Evolutionary conservation across 1,140 invertebrate species (phyloP).

Genomic region (Telenomus remus): DNA sequence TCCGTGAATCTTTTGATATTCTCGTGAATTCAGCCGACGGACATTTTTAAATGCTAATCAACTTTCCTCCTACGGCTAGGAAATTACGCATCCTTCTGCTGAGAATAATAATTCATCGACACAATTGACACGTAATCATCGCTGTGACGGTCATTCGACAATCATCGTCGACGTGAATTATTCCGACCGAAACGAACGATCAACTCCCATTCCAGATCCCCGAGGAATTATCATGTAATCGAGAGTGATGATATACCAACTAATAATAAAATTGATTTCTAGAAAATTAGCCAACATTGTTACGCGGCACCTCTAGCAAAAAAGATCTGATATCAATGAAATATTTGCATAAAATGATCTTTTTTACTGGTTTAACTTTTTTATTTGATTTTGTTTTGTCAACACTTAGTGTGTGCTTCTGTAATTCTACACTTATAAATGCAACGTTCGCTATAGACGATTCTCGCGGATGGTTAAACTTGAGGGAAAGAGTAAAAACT

Average conservation of each 20-base stretch:
- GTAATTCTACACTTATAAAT: no score
- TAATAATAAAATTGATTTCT: slow-evolving; percentile 33
- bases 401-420: no score
- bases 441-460: no score
- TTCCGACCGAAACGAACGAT: slow-evolving; percentile 51
- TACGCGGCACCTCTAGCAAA: slow-evolving; percentile 7
- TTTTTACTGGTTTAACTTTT: no score
- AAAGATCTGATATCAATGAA: neutral
- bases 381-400: no score
- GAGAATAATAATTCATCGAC: slow-evolving; percentile 50
- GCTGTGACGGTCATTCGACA: slow-evolving; percentile 51
- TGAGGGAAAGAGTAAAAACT: no score
- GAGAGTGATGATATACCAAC: slow-evolving; percentile 32
- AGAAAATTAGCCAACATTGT: no score
- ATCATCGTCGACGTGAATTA: slow-evolving; percentile 49
- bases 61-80: slow-evolving; percentile 43
- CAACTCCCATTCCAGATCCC: slow-evolving; percentile 30
- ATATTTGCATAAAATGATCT: no score
- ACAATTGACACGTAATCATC: slow-evolving; percentile 55
- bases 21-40: neutral
- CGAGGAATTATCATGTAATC: slow-evolving; percentile 46
- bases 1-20: neutral
- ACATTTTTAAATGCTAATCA: slow-evolving; percentile 35
- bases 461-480: no score
- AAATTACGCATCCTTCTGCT: slow-evolving; percentile 41